Evolutionary conservation across 2,113 vertebrate genomes (phyloP).

Genomic region (Nycticryphes semicollaris): DNA sequence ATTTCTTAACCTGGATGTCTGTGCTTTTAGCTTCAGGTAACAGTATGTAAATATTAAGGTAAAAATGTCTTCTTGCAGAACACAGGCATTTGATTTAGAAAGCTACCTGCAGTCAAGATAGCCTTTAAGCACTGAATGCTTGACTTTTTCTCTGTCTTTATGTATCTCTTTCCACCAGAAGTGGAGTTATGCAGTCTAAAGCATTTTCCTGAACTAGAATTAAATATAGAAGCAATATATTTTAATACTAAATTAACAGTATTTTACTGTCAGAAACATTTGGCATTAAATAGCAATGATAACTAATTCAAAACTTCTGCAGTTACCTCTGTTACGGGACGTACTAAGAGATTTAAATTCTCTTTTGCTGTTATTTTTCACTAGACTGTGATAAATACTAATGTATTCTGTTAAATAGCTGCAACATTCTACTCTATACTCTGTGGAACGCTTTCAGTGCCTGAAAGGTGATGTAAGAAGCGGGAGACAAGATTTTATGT

Average conservation of each 20-base stretch:
- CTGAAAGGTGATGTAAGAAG: neutral
- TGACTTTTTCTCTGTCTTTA: neutral
- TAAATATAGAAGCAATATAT: neutral
- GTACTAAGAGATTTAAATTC: neutral
- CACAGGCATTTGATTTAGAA: neutral
- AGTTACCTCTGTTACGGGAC: neutral
- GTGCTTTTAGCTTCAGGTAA: neutral
- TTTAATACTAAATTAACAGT: neutral
- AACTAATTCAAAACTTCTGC: neutral
- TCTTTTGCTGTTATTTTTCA: neutral
- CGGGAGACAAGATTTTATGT: neutral
- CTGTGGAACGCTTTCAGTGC: neutral
- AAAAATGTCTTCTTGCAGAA: neutral
- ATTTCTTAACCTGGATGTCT: neutral
- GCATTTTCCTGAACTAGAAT: neutral
- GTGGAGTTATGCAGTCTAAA: neutral
- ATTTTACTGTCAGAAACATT: neutral
- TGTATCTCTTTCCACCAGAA: neutral
- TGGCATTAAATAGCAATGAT: neutral
- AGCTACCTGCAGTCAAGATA: neutral
- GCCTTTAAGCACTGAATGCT: neutral
- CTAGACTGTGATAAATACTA: neutral
- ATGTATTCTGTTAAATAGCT: neutral
- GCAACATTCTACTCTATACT: neutral
- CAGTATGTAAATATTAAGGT: neutral